Evolutionary conservation across 2,797 vertebrate genomes (phyloP).

Genomic region (Argyrosomus regius): DNA sequence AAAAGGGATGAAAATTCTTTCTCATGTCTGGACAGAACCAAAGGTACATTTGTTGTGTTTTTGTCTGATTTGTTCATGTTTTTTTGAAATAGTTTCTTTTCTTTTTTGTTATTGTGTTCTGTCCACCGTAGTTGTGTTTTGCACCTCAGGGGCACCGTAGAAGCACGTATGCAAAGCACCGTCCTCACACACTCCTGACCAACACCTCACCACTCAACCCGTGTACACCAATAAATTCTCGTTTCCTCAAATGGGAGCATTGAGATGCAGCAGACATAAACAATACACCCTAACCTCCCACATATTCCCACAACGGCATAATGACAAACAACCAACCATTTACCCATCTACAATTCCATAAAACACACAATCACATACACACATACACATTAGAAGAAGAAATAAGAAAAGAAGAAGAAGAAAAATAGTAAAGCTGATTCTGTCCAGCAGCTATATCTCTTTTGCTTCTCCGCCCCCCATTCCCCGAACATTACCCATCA

Average conservation of each 20-base stretch:
- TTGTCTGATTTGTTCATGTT: too few species aligned
- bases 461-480: slow-evolving; percentile 45
- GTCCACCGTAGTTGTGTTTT: background rate
- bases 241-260: slow-evolving; percentile 51
- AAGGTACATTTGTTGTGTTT: too few species aligned
- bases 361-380: slow-evolving; percentile 35
- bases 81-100: background rate
- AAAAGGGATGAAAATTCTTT: background rate
- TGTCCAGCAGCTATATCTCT: slow-evolving; percentile 48
- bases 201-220: slow-evolving; percentile 19
- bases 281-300: slow-evolving; percentile 45
- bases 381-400: slow-evolving; percentile 44
- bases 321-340: slow-evolving; percentile 51
- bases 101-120: background rate
- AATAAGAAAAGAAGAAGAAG: slow-evolving; percentile 31
- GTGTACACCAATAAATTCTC: slow-evolving; percentile 36
- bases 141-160: background rate
- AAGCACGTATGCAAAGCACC: slow-evolving; percentile 26
- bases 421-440: slow-evolving; percentile 46
- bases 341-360: slow-evolving; percentile 50
- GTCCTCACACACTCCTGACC: slow-evolving; percentile 46
- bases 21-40: too few species aligned
- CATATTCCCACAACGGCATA: slow-evolving; percentile 30
- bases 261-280: slow-evolving; percentile 64
- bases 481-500: slow-evolving; percentile 52